These are phyloP conservation scores for Drosophila buzzatii DNA, from an alignment of 2,888 invertebrate species.

Conservation along the genomic window DNA sequence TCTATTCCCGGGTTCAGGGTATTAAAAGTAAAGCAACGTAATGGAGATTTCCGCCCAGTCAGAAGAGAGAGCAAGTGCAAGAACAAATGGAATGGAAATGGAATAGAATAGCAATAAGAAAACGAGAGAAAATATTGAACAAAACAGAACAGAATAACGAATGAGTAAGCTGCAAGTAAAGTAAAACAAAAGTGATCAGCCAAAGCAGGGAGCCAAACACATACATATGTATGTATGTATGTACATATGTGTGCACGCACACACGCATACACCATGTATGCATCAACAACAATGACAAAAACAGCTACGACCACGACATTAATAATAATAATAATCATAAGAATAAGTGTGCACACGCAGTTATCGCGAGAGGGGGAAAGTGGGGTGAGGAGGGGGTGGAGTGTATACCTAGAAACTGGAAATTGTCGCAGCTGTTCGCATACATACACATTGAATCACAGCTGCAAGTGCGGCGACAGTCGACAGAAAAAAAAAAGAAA, in stretches of 20 bases:
- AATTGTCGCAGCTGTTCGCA: slow-evolving; percentile 46
- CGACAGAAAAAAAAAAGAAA: too few relatives aligned
- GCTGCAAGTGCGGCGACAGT: too few relatives aligned
- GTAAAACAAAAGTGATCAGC: slow-evolving; percentile 20
- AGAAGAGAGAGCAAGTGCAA: slow-evolving; percentile 16
- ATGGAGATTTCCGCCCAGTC: slow-evolving; percentile 77
- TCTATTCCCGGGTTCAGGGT: too few relatives aligned
- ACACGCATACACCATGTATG: neutral
- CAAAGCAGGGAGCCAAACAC: neutral
- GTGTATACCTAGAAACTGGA: slow-evolving; percentile 2
- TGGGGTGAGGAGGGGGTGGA: neutral
- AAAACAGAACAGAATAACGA: slow-evolving; percentile 41
- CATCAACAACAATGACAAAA: slow-evolving; percentile 1
- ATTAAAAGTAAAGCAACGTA: slow-evolving; percentile 41
- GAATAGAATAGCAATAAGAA: slow-evolving; percentile 13
- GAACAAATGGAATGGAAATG: neutral
- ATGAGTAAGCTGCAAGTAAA: slow-evolving; percentile 20
- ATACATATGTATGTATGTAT: too few relatives aligned
- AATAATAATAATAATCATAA: slow-evolving; percentile 30
- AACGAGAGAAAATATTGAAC: slow-evolving; percentile 33
- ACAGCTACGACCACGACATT: slow-evolving; percentile 3
- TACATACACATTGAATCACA: too few relatives aligned
- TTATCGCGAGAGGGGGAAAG: neutral
- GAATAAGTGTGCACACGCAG: neutral
- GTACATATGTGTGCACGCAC: neutral